A percentile compares a stretch with the other conserved stretches of the same genome.
These are phyloP conservation scores for Drosophila nigromelanica DNA, from an alignment of 1,140 invertebrate species.

Conservation along the genomic window DNA sequence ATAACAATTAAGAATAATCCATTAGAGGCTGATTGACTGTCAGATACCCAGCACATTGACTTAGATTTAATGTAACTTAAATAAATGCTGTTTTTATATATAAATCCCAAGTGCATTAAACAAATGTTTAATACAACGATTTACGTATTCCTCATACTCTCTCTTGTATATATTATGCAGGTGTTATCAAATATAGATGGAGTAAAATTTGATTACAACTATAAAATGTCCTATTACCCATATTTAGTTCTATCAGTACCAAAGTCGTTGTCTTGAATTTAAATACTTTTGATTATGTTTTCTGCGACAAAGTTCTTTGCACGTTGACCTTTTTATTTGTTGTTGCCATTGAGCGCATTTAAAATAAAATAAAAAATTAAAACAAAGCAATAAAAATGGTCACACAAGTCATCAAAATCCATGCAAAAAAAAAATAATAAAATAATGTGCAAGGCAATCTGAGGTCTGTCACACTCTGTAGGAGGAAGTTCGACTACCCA, in stretches of 20 bases:
- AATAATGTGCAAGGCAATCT: constrained; percentile 55
- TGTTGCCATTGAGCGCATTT: constrained; percentile 15
- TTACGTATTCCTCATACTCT: too few relatives aligned
- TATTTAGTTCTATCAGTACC: too few relatives aligned
- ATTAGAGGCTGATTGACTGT: neutral
- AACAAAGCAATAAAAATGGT: constrained; percentile 40
- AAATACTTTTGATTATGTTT: constrained; percentile 6
- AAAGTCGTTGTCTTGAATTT: neutral
- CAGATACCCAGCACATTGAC: neutral
- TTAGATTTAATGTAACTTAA: too few relatives aligned
- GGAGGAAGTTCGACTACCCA: constrained; percentile 70
- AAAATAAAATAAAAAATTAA: constrained; percentile 38
- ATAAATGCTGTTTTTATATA: too few relatives aligned
- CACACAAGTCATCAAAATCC: constrained; percentile 45
- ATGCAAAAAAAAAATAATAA: constrained; percentile 38
- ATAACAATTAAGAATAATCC: neutral
- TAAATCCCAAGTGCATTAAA: too few relatives aligned
- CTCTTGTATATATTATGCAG: too few relatives aligned
- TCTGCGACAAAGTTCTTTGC: constrained; percentile 51
- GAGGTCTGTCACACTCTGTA: constrained; percentile 39
- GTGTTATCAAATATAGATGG: too few relatives aligned
- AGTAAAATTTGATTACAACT: too few relatives aligned
- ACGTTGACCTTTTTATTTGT: constrained; percentile 57
- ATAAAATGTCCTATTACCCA: too few relatives aligned
- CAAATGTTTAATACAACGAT: too few relatives aligned